A percentile compares a stretch with the other conserved stretches of the same genome.
Conservation (phyloP, 2,113 vertebrate species). For the Octodon degus region DNA sequence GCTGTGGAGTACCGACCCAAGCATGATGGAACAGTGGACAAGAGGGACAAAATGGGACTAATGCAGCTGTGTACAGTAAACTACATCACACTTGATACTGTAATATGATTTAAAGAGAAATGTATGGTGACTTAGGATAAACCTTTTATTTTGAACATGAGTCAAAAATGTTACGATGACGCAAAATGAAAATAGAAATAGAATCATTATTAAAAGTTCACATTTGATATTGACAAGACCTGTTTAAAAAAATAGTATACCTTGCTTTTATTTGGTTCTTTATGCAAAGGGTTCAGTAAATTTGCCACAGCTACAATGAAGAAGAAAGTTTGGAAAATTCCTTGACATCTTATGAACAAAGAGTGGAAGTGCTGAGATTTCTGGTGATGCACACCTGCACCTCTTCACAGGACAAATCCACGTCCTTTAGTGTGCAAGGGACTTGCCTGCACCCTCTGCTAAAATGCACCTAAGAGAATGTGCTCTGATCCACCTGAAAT, state of each 20-base stretch:
- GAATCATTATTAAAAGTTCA: constrained; percentile 24
- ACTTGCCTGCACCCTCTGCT: not conserved
- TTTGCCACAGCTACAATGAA: not conserved
- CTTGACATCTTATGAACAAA: not conserved
- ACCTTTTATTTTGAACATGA: not conserved
- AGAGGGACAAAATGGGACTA: fast-evolving
- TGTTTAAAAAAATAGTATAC: not conserved
- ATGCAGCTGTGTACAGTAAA: not conserved
- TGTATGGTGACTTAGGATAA: not conserved
- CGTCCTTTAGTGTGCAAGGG: fast-evolving
- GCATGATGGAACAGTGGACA: fast-evolving
- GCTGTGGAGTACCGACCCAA: not conserved
- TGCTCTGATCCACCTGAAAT: constrained; percentile 14
- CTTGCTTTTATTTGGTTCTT: constrained; percentile 58
- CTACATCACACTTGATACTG: not conserved
- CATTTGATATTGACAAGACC: not conserved
- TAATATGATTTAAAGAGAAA: not conserved
- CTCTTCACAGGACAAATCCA: not conserved
- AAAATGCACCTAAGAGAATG: constrained; percentile 52
- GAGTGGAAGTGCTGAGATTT: not conserved
- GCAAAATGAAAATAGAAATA: not conserved
- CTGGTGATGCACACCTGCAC: fast-evolving
- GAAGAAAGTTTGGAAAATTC: not conserved
- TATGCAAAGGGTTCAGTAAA: constrained; percentile 26
- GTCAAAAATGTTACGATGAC: not conserved